Evolutionary conservation across 53 echinoderm and acorn worm genomes (phyloP).

Genomic region (Crossaster papposus): DNA sequence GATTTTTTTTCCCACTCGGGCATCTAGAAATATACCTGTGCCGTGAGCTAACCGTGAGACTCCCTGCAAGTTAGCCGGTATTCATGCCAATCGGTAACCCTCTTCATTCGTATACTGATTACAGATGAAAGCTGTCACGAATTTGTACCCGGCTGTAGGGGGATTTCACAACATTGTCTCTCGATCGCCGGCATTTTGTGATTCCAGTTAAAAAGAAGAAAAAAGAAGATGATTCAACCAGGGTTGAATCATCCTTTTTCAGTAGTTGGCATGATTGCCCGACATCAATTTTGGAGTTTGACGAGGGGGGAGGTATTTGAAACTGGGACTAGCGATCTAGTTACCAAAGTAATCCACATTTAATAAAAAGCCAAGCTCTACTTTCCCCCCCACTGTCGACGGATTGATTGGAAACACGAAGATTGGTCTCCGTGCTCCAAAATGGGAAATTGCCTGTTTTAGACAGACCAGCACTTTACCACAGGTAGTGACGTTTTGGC

Average conservation of each 20-base stretch:
- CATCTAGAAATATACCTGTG: neutral
- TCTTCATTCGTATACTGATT: slow-evolving; percentile 37
- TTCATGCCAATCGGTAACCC: neutral
- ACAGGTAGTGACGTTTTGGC: neutral
- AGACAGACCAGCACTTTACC: neutral
- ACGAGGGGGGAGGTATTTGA: neutral
- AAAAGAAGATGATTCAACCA: no score
- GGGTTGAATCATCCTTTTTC: slow-evolving; percentile 4
- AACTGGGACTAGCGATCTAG: slow-evolving; percentile 32
- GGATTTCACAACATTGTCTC: slow-evolving; percentile 42
- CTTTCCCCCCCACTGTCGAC: slow-evolving; percentile 29
- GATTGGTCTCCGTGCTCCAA: slow-evolving; percentile 22
- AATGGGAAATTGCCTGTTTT: slow-evolving; percentile 47
- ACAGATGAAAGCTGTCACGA: slow-evolving; percentile 26
- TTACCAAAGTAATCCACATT: slow-evolving; percentile 61
- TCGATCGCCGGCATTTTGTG: neutral
- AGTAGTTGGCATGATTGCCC: slow-evolving; percentile 33
- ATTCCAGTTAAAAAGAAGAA: no score
- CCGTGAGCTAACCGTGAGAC: slow-evolving; percentile 1
- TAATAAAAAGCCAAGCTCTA: slow-evolving; percentile 47
- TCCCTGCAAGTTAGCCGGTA: neutral
- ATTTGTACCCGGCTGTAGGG: slow-evolving; percentile 25
- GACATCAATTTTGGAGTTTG: neutral
- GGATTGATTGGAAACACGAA: slow-evolving; percentile 38
- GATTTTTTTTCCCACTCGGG: neutral